Percentiles rank a stretch among this genome's conserved stretches.
Conservation (phyloP, 2,797 vertebrate genomes). For the Danio albolineatus region DNA sequence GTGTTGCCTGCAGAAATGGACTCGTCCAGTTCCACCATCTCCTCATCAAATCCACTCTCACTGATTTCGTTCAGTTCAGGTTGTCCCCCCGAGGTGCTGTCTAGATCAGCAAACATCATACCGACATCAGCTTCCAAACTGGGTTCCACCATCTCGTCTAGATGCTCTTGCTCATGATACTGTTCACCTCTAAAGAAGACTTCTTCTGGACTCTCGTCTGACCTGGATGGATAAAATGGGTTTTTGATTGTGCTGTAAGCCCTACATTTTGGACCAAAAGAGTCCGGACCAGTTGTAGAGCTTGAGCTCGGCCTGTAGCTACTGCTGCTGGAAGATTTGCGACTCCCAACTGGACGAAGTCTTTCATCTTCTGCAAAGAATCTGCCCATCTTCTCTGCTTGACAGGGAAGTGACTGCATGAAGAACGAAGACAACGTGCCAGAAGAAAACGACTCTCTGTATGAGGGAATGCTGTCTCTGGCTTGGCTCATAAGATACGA, state of each 20-base stretch:
- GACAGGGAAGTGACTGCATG: constrained; percentile 68
- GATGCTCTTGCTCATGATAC: constrained; percentile 43
- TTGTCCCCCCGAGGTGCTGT: constrained; percentile 38
- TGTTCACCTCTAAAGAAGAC: constrained; percentile 59
- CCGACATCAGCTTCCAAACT: constrained; percentile 4
- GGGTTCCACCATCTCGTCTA: constrained; percentile 31
- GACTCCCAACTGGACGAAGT: constrained; percentile 56
- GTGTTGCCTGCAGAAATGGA: constrained; percentile 34
- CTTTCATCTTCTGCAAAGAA: constrained; percentile 52
- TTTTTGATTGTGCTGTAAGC: constrained; percentile 55
- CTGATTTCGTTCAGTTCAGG: constrained; percentile 66
- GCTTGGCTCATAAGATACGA: constrained; percentile 40
- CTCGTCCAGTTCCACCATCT: constrained; percentile 63
- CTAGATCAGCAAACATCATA: constrained; percentile 40
- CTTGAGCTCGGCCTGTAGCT: constrained; percentile 57
- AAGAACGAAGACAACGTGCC: constrained; percentile 73
- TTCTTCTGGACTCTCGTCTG: constrained; percentile 65
- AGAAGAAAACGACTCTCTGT: constrained; percentile 73
- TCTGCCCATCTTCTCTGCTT: constrained; percentile 64
- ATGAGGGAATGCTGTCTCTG: constrained; percentile 65
- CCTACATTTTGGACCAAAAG: constrained; percentile 60
- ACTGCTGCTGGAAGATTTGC: constrained; percentile 61
- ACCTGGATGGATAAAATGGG: constrained; percentile 62
- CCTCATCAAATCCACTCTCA: constrained; percentile 75
- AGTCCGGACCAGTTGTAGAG: constrained; percentile 54